Evolutionary conservation across 2,113 vertebrate genomes (phyloP).

Genomic region (Nycticorax nycticorax): DNA sequence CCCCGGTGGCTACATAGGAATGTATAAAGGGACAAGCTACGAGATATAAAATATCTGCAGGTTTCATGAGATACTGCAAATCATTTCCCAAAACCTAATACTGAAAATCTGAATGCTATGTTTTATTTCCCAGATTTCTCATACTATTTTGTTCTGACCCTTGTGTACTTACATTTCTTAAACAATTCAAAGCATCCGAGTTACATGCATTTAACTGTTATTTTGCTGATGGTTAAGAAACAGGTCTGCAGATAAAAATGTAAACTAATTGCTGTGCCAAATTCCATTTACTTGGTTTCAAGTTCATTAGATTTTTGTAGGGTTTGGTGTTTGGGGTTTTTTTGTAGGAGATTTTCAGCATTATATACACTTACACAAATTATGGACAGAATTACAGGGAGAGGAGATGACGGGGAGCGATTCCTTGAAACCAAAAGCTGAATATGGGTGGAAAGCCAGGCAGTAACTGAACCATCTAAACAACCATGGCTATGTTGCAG

Average conservation of each 20-base stretch:
- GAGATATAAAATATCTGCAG: background rate
- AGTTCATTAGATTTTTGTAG: constrained; percentile 49
- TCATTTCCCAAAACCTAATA: constrained; percentile 12
- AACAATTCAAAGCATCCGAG: constrained; percentile 39
- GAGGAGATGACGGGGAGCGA: background rate
- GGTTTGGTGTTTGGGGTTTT: background rate
- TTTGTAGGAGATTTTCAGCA: background rate
- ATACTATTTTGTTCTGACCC: constrained; percentile 33
- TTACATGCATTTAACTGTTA: constrained; percentile 20
- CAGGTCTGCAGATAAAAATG: constrained; percentile 55
- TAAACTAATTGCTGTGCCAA: constrained; percentile 59
- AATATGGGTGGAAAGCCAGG: constrained; percentile 21
- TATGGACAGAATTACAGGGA: background rate
- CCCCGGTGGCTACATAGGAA: background rate
- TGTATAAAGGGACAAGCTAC: background rate
- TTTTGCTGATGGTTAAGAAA: constrained; percentile 42
- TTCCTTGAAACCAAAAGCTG: background rate
- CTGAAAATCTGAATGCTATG: background rate
- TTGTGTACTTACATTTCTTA: constrained; percentile 1
- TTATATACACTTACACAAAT: constrained; percentile 1
- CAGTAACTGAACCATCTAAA: background rate
- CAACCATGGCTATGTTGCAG: background rate
- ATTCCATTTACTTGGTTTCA: constrained; percentile 59
- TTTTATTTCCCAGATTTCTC: background rate
- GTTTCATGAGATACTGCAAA: background rate